Conservation (phyloP, 2,797 vertebrate species). For the Buphagus erythrorhynchus region DNA sequence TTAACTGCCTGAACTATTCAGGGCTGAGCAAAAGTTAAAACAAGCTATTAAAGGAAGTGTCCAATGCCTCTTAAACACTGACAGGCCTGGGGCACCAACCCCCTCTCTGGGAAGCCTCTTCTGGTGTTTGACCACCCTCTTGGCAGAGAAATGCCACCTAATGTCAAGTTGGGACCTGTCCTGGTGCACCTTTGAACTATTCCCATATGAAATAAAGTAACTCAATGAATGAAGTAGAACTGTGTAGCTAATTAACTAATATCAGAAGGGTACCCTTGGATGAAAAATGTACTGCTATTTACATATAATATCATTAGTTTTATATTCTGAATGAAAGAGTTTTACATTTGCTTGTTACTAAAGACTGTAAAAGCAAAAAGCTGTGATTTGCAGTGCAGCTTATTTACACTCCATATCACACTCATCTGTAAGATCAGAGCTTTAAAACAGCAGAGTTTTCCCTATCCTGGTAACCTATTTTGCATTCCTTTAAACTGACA, state of each 20-base stretch:
- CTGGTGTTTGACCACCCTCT: neutral
- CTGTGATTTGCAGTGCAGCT: neutral
- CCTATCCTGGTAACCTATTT: conserved; percentile 7
- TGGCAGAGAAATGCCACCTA: neutral
- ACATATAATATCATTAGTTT: neutral
- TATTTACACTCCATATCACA: neutral
- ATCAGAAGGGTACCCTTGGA: neutral
- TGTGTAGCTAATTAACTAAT: neutral
- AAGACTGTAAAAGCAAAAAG: neutral
- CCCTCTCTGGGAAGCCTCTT: neutral
- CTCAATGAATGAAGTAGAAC: neutral
- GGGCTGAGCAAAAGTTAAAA: neutral
- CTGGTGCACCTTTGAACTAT: neutral
- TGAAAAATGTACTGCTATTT: neutral
- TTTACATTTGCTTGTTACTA: neutral
- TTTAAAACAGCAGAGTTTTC: conserved; percentile 7
- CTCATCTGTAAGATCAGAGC: conserved; percentile 49
- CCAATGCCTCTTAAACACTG: neutral
- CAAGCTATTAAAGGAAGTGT: neutral
- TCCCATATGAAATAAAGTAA: neutral
- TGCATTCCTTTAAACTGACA: conserved; percentile 55
- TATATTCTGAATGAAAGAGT: neutral
- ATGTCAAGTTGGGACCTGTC: neutral
- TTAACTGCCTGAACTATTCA: neutral
- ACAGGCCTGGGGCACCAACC: neutral